These are phyloP conservation scores for Lydus trimaculatus DNA, from an alignment of 2,888 invertebrate species.

Conservation along the genomic window DNA sequence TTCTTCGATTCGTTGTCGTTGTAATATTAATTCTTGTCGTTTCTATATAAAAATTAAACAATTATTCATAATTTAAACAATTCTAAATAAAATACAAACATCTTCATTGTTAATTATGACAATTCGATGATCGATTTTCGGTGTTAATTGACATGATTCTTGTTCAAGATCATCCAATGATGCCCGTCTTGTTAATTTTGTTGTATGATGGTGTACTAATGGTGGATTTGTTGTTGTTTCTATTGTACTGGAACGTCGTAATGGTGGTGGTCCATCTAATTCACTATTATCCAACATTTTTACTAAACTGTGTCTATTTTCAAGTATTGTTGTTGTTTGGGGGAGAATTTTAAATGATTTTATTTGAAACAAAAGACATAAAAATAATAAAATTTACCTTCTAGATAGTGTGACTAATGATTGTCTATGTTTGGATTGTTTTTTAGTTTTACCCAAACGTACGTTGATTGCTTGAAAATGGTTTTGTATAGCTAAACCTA, in stretches of 20 bases:
- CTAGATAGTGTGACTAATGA: conserved; percentile 84
- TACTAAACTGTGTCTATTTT: conserved; percentile 74
- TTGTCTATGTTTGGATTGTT: conserved; percentile 83
- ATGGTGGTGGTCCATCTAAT: conserved; percentile 75
- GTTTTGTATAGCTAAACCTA: conserved; percentile 86
- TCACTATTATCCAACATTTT: conserved; percentile 77
- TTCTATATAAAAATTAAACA: no score
- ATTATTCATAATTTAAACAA: no score
- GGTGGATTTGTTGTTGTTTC: conserved; percentile 49
- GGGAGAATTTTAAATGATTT: neutral
- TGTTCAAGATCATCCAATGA: conserved; percentile 84
- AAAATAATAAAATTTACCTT: conserved; percentile 60
- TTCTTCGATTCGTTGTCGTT: conserved; percentile 70
- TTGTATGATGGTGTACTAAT: conserved; percentile 44
- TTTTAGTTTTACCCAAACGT: conserved; percentile 72
- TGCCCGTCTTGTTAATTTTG: conserved; percentile 73
- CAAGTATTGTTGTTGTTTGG: conserved; percentile 21
- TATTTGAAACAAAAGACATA: neutral
- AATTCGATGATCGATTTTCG: conserved; percentile 83
- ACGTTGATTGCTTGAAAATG: conserved; percentile 89
- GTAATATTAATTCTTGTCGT: conserved; percentile 65
- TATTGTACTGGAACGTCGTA: conserved; percentile 64
- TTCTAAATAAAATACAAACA: conserved; percentile 59
- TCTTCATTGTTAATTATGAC: conserved; percentile 76
- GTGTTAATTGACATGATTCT: conserved; percentile 81